Conservation (phyloP, 2,888 invertebrate species). For the Psylliodes chrysocephalus region DNA sequence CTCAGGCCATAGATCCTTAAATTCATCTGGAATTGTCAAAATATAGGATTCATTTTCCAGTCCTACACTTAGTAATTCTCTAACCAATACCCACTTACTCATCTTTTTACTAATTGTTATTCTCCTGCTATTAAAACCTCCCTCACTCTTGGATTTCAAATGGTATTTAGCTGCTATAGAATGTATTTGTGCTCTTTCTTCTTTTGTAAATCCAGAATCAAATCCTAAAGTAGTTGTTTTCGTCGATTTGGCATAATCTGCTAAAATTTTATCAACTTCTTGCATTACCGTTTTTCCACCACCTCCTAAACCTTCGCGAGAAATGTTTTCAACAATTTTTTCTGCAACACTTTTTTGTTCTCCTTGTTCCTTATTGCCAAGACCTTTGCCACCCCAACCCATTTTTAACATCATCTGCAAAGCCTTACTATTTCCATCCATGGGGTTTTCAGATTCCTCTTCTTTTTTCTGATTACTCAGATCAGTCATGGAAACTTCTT, state of each 20-base stretch:
- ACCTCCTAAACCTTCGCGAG: conserved; percentile 49
- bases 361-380: conserved; percentile 53
- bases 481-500: conserved; percentile 48
- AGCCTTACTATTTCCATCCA: conserved; percentile 49
- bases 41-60: conserved; percentile 49
- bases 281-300: conserved; percentile 47
- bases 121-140: conserved; percentile 50
- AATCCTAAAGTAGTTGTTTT: conserved; percentile 51
- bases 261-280: conserved; percentile 50
- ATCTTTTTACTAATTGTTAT: conserved; percentile 52
- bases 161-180: conserved; percentile 50
- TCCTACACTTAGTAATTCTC: conserved; percentile 46
- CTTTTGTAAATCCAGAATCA: conserved; percentile 51
- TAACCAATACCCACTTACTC: conserved; percentile 48
- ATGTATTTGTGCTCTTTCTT: conserved; percentile 54
- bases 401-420: conserved; percentile 55
- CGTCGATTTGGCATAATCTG: conserved; percentile 48
- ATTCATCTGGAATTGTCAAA: conserved; percentile 50
- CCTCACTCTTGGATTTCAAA: conserved; percentile 53
- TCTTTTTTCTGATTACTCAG: conserved; percentile 31
- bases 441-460: conserved; percentile 25
- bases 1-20: conserved; percentile 45
- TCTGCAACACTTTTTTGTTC: conserved; percentile 50
- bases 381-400: conserved; percentile 55
- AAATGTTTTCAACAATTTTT: conserved; percentile 49